Percentiles rank a stretch among this genome's conserved stretches.
Conservation (phyloP, 1,140 invertebrate genomes). For the Dinoponera quadriceps region DNA sequence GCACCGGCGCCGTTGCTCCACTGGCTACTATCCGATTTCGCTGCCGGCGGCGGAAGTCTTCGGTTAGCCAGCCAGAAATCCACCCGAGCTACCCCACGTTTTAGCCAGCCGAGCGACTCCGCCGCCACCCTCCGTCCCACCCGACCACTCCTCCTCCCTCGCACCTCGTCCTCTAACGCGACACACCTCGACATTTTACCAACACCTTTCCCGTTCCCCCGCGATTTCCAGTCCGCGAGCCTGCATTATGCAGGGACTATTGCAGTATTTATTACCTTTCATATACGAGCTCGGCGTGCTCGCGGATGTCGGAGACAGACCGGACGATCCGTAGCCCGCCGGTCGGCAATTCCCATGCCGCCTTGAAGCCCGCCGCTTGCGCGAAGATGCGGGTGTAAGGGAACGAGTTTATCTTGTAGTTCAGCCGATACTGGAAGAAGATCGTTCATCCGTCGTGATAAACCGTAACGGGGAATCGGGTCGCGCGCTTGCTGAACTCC, state of each 20-base stretch:
- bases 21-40: slow-evolving; percentile 40
- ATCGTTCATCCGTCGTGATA: slow-evolving; percentile 15
- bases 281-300: slow-evolving; percentile 77
- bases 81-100: slow-evolving; percentile 10
- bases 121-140: not conserved
- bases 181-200: not conserved
- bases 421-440: slow-evolving; percentile 81
- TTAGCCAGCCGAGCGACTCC: not conserved
- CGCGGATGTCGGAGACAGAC: slow-evolving; percentile 75
- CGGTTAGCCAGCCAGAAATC: slow-evolving; percentile 48
- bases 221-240: not conserved
- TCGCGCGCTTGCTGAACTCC: no score
- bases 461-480: not conserved
- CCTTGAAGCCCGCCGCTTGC: slow-evolving; percentile 82
- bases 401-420: slow-evolving; percentile 81
- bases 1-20: slow-evolving; percentile 25
- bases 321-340: slow-evolving; percentile 63
- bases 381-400: slow-evolving; percentile 79
- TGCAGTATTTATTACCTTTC: slow-evolving; percentile 83
- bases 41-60: slow-evolving; percentile 29
- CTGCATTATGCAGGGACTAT: slow-evolving; percentile 76
- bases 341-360: slow-evolving; percentile 80
- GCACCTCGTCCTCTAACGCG: not conserved
- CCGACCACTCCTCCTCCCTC: not conserved
- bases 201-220: not conserved